These are phyloP conservation scores for Dasysyrphus albostriatus DNA, from an alignment of 2,888 invertebrate species.

Conservation along the genomic window DNA sequence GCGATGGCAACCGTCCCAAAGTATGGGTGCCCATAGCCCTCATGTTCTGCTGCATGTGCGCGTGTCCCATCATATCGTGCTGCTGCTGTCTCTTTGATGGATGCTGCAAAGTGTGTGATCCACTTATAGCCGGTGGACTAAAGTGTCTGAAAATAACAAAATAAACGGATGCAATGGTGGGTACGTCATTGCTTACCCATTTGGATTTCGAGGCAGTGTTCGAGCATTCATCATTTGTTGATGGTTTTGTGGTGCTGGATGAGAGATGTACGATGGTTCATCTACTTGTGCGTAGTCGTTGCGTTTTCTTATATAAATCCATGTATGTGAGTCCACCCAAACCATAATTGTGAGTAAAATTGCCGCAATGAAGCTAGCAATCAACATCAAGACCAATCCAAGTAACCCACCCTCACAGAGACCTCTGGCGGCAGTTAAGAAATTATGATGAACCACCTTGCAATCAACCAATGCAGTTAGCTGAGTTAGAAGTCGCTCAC, in stretches of 20 bases:
- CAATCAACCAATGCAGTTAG: constrained; percentile 92
- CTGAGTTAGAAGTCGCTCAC: constrained; percentile 89
- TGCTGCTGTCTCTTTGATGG: constrained; percentile 82
- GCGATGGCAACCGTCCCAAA: constrained; percentile 87
- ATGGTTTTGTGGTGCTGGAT: constrained; percentile 84
- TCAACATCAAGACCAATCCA: constrained; percentile 93
- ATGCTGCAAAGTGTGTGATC: constrained; percentile 84
- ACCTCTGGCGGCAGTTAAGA: constrained; percentile 91
- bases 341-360: constrained; percentile 95
- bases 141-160: constrained; percentile 81
- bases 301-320: constrained; percentile 98
- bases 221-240: constrained; percentile 84
- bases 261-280: constrained; percentile 87
- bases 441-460: constrained; percentile 92
- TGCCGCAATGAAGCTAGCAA: constrained; percentile 94
- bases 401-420: constrained; percentile 93
- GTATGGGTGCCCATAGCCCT: constrained; percentile 87
- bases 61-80: constrained; percentile 84
- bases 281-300: constrained; percentile 92
- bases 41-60: constrained; percentile 84
- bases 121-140: constrained; percentile 84
- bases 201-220: constrained; percentile 84
- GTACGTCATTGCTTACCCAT: constrained; percentile 81
- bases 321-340: constrained; percentile 97
- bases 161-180: neutral